Base-by-base conservation (phyloP, 1,140 invertebrate species). In the Sminthurinus signatus region DNA sequence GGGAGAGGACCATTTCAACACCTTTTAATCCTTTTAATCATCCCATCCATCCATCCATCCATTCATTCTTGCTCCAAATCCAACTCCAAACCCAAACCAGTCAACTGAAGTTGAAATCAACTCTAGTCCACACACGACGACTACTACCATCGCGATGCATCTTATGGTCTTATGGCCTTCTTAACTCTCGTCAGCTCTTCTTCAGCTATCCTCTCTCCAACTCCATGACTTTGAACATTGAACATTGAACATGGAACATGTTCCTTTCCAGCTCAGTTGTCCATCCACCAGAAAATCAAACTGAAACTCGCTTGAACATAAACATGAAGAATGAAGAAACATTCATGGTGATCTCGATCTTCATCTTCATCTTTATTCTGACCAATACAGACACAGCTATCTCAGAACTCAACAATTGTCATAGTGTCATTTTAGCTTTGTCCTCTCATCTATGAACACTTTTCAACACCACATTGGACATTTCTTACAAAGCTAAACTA, bases 1-100 rank as follows among this genome's bases (percentile, higher is more conserved):
- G 25, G 5, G 50, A 52, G 25, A 52, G 14, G 27, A 52, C 4
- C 50, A 2, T 52, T 52, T 52, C 50, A 25, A 52, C 50, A 52
- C 50, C 27, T 52, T 52, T 52, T 25, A 52, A 52, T 52, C 50
- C 25, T 52, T 8, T 28, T 52, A 23, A 14, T 5, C n/a, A 5
- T 48, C 44, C 44, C 23, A 5, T 21, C 44, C 44, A 8, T n/a
- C 44, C n/a, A 5, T 21, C 19, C 17, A 4, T 21, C 44, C 44
- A n/a, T 19, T 12, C 44, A 48, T n/a, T 8, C 50, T 48, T 48
- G 21, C 46, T 12, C 21, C 46, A 10, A 12, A 19, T 15, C 46
- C 10, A 19, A 48, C n/a, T 14, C 25, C 5, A 52, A 5, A 52
- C 23, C 23, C 50, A 29, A 23, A n/a, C 50, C n/a, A 25, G 10